These are phyloP conservation scores for Lydus trimaculatus DNA, from an alignment of 2,888 invertebrate genomes.

Conservation along the genomic window DNA sequence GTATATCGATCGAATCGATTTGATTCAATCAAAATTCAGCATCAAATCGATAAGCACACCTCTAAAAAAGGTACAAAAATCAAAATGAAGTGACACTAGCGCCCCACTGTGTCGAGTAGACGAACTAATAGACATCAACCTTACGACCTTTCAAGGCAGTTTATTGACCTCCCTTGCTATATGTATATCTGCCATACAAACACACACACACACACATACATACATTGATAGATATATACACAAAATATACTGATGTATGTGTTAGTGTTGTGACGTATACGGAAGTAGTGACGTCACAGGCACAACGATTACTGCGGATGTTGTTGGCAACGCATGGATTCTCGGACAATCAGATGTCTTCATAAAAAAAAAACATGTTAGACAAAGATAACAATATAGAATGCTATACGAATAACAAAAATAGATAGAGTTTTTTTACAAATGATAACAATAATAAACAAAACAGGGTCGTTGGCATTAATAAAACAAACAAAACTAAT, in stretches of 20 bases:
- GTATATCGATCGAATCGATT: no score
- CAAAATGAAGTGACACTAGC: conserved; percentile 35
- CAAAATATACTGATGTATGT: background rate
- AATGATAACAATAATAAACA: background rate
- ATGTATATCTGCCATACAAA: background rate
- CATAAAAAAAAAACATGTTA: conserved; percentile 10
- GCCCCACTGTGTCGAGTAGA: conserved; percentile 50
- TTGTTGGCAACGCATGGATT: conserved; percentile 43
- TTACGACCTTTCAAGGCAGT: conserved; percentile 62
- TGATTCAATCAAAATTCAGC: no score
- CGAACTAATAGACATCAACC: conserved; percentile 46
- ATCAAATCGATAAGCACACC: no score
- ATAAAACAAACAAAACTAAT: background rate
- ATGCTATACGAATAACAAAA: background rate
- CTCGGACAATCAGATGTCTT: conserved; percentile 28
- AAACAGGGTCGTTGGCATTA: background rate
- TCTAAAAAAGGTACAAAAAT: conserved; percentile 12
- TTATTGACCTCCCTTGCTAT: conserved; percentile 56
- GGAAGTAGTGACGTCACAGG: conserved; percentile 58
- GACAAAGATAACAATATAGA: background rate
- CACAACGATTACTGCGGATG: conserved; percentile 52
- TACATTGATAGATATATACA: background rate
- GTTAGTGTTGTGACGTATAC: conserved; percentile 53
- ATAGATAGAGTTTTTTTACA: background rate
- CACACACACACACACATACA: background rate